phyloP scores from a whole-genome alignment of 2,113 vertebrate species.

The Mystacornis crossleyi region DNA sequence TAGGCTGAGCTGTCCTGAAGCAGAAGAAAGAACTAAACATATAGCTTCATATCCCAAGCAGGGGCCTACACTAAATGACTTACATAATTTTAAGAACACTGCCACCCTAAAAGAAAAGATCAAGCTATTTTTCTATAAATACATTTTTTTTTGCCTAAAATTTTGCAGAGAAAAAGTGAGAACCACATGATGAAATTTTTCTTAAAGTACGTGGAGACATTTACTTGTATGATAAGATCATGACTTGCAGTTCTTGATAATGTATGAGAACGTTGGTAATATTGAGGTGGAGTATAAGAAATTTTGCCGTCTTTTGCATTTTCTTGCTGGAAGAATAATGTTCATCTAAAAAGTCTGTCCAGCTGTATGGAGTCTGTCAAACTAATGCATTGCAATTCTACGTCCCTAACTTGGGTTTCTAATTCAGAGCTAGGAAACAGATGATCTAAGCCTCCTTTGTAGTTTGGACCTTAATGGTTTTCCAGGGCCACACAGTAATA shows the following conservation, averaged over 20 bases:
- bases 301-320: neutral
- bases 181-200: neutral
- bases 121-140: neutral
- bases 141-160: neutral
- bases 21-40: neutral
- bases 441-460: neutral
- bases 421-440: neutral
- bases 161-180: neutral
- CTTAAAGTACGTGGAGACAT: neutral
- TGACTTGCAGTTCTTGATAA: neutral
- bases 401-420: neutral
- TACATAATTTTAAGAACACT: neutral
- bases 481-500: neutral
- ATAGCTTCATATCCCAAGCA: neutral
- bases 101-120: neutral
- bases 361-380: neutral
- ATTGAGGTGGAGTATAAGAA: neutral
- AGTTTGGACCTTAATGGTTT: neutral
- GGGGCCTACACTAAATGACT: fast-evolving
- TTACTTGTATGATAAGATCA: neutral
- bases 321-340: neutral
- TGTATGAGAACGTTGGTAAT: fast-evolving
- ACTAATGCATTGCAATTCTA: neutral
- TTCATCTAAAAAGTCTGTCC: neutral
- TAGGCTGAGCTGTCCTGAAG: neutral